A percentile compares a stretch with the other conserved stretches of the same genome.
phyloP scores from a whole-genome alignment of 64 coral and sea anemone genomes.

The Actinia tenebrosa region DNA sequence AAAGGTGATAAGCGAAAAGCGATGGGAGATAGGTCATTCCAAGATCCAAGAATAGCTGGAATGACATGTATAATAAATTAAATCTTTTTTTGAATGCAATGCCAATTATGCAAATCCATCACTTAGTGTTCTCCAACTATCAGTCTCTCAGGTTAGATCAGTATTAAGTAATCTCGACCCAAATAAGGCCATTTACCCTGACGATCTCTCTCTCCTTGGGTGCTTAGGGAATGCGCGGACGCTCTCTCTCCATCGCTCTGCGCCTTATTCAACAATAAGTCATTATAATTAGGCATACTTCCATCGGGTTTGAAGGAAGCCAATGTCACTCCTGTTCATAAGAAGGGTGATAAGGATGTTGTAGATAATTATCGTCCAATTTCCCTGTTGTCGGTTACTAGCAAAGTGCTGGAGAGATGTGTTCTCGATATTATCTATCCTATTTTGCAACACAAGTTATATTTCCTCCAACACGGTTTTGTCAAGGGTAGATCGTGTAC shows the following conservation, averaged over 20 bases:
- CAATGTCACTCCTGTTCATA: not conserved
- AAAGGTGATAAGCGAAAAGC: no score
- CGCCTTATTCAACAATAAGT: slow-evolving; percentile 17
- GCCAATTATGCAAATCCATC: not conserved
- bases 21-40: no score
- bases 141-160: slow-evolving; percentile 5
- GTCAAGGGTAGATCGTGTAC: not conserved
- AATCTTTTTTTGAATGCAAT: not conserved
- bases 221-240: slow-evolving; percentile 32
- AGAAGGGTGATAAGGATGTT: slow-evolving; percentile 5
- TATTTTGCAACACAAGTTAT: not conserved
- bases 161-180: slow-evolving; percentile 17
- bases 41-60: no score
- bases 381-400: not conserved
- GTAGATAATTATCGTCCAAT: slow-evolving; percentile 14
- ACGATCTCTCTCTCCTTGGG: slow-evolving; percentile 1
- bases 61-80: no score
- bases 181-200: slow-evolving; percentile 15
- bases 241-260: slow-evolving; percentile 25
- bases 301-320: slow-evolving; percentile 20
- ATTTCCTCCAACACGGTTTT: slow-evolving; percentile 11
- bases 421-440: not conserved
- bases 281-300: not conserved
- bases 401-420: slow-evolving; percentile 4
- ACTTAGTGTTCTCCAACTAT: not conserved